phyloP scores from a whole-genome alignment of 2,113 vertebrate genomes.

The Steatornis caripensis region DNA sequence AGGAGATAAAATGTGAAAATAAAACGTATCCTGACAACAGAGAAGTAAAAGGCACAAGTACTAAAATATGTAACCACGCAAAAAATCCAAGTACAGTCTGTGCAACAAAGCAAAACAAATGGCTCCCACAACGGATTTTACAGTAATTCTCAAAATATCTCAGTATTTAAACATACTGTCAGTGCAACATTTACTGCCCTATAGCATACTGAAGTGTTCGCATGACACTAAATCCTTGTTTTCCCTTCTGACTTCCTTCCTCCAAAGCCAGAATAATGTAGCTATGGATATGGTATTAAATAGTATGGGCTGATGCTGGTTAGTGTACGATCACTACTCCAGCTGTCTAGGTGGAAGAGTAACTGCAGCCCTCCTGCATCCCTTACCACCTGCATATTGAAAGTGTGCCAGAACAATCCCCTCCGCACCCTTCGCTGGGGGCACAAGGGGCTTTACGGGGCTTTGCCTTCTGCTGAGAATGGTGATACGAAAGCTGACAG shows the following conservation, averaged over 20 bases:
- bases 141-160: constrained; percentile 53
- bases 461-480: neutral
- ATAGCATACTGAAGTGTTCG: neutral
- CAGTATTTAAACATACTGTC: constrained; percentile 30
- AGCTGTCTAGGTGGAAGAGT: neutral
- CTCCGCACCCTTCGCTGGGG: neutral
- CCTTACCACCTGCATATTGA: neutral
- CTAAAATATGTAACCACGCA: constrained; percentile 78
- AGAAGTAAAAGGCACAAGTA: constrained; percentile 81
- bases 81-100: constrained; percentile 53
- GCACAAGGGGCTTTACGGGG: accelerated
- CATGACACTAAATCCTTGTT: neutral
- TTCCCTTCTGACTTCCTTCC: neutral
- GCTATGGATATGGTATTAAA: neutral
- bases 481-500: neutral
- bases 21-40: constrained; percentile 52
- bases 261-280: neutral
- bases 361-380: neutral
- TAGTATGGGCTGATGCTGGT: neutral
- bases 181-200: constrained; percentile 51
- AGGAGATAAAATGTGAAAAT: constrained; percentile 34
- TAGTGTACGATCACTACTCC: neutral
- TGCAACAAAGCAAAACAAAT: constrained; percentile 79
- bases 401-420: neutral
- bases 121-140: constrained; percentile 49